These are phyloP conservation scores for Apostichopus parvimensis DNA, from an alignment of 35 echinoderm and acorn worm genomes.

Conservation along the genomic window DNA sequence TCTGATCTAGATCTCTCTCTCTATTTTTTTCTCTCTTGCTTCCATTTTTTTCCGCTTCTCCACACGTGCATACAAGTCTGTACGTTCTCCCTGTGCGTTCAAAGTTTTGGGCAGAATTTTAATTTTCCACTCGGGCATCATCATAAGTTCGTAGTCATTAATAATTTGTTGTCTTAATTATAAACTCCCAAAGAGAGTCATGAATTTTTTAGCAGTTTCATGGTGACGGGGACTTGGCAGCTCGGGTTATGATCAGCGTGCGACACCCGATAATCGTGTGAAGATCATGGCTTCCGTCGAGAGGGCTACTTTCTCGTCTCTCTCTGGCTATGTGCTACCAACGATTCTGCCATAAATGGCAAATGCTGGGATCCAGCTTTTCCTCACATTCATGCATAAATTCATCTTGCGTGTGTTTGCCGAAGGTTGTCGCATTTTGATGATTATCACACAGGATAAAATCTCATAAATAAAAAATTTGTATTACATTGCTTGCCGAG, in stretches of 20 bases:
- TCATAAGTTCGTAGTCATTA: not conserved
- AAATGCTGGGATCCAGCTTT: too few species aligned
- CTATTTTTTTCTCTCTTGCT: too few species aligned
- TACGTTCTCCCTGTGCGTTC: not conserved
- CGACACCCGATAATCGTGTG: not conserved
- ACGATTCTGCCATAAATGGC: not conserved
- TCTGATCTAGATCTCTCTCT: too few species aligned
- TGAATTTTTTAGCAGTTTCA: constrained; percentile 23
- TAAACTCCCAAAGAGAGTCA: not conserved
- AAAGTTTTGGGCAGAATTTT: not conserved
- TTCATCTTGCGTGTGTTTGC: too few species aligned
- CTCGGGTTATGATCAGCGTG: not conserved
- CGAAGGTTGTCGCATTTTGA: too few species aligned
- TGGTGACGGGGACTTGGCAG: not conserved
- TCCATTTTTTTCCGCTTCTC: too few species aligned
- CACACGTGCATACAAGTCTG: too few species aligned
- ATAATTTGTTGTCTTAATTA: constrained; percentile 24
- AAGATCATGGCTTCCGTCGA: not conserved
- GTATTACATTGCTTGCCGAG: too few species aligned
- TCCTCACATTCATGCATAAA: too few species aligned
- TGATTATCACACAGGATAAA: too few species aligned
- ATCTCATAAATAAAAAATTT: too few species aligned
- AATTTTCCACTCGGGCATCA: constrained; percentile 4
- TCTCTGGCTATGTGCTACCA: not conserved
- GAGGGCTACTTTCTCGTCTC: not conserved